Percentiles rank a stretch among this genome's conserved stretches.
phyloP scores from a whole-genome alignment of 2,797 vertebrate genomes.

The Agapornis canus region DNA sequence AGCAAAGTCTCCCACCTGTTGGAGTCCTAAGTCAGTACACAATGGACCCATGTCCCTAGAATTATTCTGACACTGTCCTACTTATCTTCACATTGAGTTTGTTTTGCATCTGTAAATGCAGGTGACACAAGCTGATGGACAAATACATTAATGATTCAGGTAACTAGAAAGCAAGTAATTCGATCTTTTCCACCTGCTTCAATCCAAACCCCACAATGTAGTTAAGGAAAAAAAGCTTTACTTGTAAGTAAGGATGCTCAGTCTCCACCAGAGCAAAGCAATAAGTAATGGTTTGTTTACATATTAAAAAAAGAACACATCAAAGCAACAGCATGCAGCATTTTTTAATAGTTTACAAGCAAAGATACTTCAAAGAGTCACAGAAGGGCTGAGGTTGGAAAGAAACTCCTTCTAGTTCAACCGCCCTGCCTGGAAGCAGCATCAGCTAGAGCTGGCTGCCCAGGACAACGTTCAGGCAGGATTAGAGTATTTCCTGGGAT shows the following conservation, averaged over 20 bases:
- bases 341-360: neutral
- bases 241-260: neutral
- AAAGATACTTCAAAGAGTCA: neutral
- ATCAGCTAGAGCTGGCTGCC: neutral
- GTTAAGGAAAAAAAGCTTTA: neutral
- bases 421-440: fast-evolving
- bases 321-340: neutral
- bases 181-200: neutral
- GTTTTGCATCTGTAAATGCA: neutral
- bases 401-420: neutral
- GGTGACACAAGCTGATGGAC: neutral
- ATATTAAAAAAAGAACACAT: neutral
- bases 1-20: neutral
- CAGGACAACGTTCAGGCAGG: neutral
- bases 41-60: neutral
- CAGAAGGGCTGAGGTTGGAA: neutral
- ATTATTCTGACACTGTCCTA: neutral
- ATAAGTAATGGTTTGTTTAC: neutral
- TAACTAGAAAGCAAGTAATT: neutral
- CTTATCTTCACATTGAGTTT: neutral
- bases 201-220: neutral
- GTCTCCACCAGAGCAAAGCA: neutral
- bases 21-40: neutral
- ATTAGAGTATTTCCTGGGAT: neutral
- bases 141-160: neutral